Evolutionary conservation across 2,113 vertebrate genomes (phyloP).

Genomic region (Lepisosteus oculatus): DNA sequence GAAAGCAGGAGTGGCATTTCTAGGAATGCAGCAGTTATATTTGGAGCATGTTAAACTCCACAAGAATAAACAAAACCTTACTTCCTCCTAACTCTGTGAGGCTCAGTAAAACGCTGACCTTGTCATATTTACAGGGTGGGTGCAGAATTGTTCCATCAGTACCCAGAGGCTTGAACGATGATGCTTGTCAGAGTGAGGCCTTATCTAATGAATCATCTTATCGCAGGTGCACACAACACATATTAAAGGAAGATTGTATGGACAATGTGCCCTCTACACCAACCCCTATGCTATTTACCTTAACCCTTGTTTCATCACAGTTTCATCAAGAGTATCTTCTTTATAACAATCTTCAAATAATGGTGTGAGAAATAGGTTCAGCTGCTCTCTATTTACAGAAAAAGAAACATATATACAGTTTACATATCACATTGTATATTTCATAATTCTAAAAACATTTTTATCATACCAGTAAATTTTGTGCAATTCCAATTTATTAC

Average conservation of each 20-base stretch:
- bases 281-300: slow-evolving; percentile 82
- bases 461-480: no score
- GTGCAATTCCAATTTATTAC: no score
- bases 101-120: slow-evolving; percentile 88
- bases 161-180: slow-evolving; percentile 96
- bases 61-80: slow-evolving; percentile 54
- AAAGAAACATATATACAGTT: not conserved
- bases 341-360: slow-evolving; percentile 28
- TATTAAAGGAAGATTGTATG: slow-evolving; percentile 90
- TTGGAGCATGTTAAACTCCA: slow-evolving; percentile 48
- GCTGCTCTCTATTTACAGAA: slow-evolving; percentile 7
- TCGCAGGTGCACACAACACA: slow-evolving; percentile 90
- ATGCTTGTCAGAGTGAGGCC: slow-evolving; percentile 88
- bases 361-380: slow-evolving; percentile 21
- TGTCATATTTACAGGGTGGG: slow-evolving; percentile 93
- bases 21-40: slow-evolving; percentile 15
- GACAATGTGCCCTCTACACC: slow-evolving; percentile 84
- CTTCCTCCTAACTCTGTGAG: slow-evolving; percentile 45
- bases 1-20: slow-evolving; percentile 10
- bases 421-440: not conserved
- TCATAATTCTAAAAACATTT: not conserved
- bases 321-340: slow-evolving; percentile 61
- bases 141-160: slow-evolving; percentile 96
- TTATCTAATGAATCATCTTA: slow-evolving; percentile 99
- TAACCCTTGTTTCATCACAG: slow-evolving; percentile 81